These are phyloP conservation scores for Drosophila burlai DNA, from an alignment of 1,140 invertebrate genomes.

Conservation along the genomic window DNA sequence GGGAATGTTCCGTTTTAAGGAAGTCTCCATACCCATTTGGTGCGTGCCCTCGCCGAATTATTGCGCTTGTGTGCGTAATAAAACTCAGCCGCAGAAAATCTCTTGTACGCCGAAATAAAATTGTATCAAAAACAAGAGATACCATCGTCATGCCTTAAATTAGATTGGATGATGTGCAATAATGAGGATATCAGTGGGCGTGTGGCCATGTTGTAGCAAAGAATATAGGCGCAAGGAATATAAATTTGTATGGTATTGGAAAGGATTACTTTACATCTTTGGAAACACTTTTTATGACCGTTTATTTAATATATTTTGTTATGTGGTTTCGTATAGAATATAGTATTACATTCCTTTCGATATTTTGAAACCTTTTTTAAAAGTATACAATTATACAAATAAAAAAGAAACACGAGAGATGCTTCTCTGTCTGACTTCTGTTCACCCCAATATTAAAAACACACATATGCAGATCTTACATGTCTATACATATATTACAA, in stretches of 20 bases:
- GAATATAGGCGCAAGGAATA: slow-evolving; percentile 10
- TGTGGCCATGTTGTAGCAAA: neutral
- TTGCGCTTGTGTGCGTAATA: slow-evolving; percentile 72
- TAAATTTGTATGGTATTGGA: slow-evolving; percentile 19
- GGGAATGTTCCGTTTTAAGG: slow-evolving; percentile 43
- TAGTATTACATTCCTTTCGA: neutral
- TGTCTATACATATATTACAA: too few species aligned
- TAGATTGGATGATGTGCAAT: slow-evolving; percentile 81
- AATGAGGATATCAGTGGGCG: slow-evolving; percentile 54
- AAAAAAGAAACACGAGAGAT: too few species aligned
- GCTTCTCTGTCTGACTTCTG: too few species aligned
- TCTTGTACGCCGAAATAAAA: slow-evolving; percentile 49
- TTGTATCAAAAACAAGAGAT: slow-evolving; percentile 61
- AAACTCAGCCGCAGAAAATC: slow-evolving; percentile 77
- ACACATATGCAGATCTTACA: too few species aligned
- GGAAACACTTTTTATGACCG: neutral
- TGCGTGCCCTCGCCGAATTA: slow-evolving; percentile 68
- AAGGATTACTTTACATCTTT: neutral
- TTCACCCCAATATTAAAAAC: too few species aligned
- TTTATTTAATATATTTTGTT: neutral
- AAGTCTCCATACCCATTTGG: slow-evolving; percentile 30
- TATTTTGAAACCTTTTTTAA: too few species aligned
- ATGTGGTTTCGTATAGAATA: neutral
- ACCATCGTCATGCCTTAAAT: slow-evolving; percentile 59
- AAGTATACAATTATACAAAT: too few species aligned